Evolutionary conservation across 1,140 invertebrate species (phyloP), one percentile per base, ranked within the genome.

Genomic region (Octopus sinensis): DNA sequence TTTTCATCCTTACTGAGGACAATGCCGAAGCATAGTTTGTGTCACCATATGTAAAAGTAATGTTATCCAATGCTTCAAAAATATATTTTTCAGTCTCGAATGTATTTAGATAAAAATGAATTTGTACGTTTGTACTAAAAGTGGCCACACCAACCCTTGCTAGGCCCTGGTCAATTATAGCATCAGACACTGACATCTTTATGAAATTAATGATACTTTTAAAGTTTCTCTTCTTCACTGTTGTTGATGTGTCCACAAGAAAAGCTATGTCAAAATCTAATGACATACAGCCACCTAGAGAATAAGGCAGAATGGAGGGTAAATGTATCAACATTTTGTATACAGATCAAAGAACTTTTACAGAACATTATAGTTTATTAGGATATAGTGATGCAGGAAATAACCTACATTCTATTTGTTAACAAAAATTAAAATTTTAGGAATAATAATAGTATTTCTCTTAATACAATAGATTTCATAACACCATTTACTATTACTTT

Each of bases 1-100:
- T 85, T 13, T 83, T n/a, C 1, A 52, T 78, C 56, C 85, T 71
- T 78, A 85, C 82, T 0, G 76, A 71, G 52, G 79, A 73, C 9
- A 84, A 76, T 51, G 83, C 82, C 5, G 43, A 51, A 52, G 23
- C 80, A 17, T 79, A 80, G n/a, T 80, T 76, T 10, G 83, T 82
- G 10, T 54, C 53, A 7, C 82, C 82, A 54, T 62, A 7, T 5
- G 71, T 79, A 51, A 79, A 81, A 10, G 71, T 23, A 43, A 80
- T 80, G 53, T 52, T 73, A 1, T 76, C 23, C 12, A 79, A 75
- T 23, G 71, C 73, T 30, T 68, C 6, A 23, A 82, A 62, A 53
- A 81, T 77, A 6, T 53, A 4, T 12, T 10, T 68, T 78, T 56
- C 78, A 12, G 76, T 79, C 6, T 81, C 54, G 80, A 77, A 71